These are phyloP conservation scores for Bradypus variegatus DNA, from an alignment of 2,797 vertebrate genomes.

Conservation along the genomic window DNA sequence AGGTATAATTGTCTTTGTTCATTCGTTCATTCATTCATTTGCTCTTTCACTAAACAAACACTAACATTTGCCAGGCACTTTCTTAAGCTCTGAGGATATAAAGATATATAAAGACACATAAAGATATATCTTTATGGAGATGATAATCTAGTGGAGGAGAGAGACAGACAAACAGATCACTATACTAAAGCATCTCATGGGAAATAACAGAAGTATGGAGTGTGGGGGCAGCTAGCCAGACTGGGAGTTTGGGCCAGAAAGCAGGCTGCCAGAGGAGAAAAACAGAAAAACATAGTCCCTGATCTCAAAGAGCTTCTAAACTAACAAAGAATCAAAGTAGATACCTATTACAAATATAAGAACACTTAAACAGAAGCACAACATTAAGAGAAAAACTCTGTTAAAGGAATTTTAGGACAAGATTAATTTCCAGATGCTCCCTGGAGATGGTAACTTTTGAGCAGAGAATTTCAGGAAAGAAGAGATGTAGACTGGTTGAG, in stretches of 20 bases:
- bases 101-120: neutral
- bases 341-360: neutral
- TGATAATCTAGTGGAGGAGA: neutral
- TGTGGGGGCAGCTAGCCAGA: neutral
- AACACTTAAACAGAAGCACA: neutral
- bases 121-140: neutral
- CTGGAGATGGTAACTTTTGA: neutral
- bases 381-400: too few relatives aligned
- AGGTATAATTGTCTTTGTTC: neutral
- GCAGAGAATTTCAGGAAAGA: too few relatives aligned
- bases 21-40: too few relatives aligned
- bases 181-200: fast-evolving
- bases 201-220: neutral
- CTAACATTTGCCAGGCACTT: neutral
- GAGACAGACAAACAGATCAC: neutral
- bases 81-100: neutral
- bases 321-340: neutral
- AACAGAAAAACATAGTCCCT: neutral
- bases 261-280: neutral
- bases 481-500: neutral
- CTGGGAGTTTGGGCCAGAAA: neutral
- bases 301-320: neutral
- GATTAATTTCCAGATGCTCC: neutral
- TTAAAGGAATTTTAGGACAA: fast-evolving
- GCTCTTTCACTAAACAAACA: neutral